Evolutionary conservation across 1,140 invertebrate species (phyloP).

Genomic region (Oncopodura yosiiana): DNA sequence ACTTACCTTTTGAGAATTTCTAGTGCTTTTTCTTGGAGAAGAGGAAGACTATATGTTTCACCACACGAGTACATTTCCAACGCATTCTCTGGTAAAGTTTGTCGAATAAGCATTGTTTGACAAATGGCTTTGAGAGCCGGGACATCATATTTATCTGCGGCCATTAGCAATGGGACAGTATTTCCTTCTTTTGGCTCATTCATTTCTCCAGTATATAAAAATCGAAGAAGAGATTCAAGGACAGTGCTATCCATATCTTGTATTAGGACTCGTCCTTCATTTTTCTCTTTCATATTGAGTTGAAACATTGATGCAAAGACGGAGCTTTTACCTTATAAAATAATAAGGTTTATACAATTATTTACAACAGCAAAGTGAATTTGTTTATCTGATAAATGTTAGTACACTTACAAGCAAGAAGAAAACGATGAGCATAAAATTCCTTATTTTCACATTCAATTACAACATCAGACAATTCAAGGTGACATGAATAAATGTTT

Average conservation of each 20-base stretch:
- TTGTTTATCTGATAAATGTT: background rate
- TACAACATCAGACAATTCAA: background rate
- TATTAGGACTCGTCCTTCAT: background rate
- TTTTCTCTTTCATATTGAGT: background rate
- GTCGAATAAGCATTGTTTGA: background rate
- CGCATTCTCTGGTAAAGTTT: background rate
- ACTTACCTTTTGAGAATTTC: background rate
- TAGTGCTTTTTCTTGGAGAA: background rate
- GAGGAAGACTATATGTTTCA: background rate
- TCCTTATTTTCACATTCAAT: background rate
- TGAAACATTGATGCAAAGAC: conserved; percentile 15
- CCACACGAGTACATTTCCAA: background rate
- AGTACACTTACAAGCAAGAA: conserved; percentile 1
- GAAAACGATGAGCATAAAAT: conserved; percentile 3
- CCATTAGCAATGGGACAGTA: background rate
- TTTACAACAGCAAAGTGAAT: background rate
- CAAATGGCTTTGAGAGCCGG: background rate
- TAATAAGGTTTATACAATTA: background rate
- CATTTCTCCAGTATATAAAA: conserved; percentile 7
- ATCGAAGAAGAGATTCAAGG: conserved; percentile 1
- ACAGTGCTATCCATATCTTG: background rate
- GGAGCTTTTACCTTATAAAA: background rate
- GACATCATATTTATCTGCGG: conserved; percentile 9
- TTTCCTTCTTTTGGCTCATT: background rate
- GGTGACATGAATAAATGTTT: background rate